Evolutionary conservation across 2,797 vertebrate species (phyloP).

Genomic region (Clarias fuscus): DNA sequence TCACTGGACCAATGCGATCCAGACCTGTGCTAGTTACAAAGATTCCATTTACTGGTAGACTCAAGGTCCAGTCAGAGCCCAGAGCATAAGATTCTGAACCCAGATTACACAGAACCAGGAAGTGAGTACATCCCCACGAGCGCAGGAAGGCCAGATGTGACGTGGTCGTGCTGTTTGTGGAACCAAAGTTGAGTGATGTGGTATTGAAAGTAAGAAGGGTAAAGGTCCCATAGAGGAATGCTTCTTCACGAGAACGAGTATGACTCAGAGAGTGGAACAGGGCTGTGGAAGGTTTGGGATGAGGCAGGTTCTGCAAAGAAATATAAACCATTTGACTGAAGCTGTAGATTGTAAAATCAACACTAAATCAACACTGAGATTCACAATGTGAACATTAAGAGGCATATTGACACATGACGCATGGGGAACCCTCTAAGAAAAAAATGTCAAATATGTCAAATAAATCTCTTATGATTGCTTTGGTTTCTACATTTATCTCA

Average conservation of each 20-base stretch:
- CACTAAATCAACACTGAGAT: not conserved
- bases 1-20: slow-evolving; percentile 64
- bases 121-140: slow-evolving; percentile 76
- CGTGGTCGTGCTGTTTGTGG: slow-evolving; percentile 42
- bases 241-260: slow-evolving; percentile 69
- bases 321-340: not conserved
- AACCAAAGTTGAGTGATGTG: slow-evolving; percentile 47
- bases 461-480: not conserved
- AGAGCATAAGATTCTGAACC: slow-evolving; percentile 57
- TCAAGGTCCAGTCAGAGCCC: slow-evolving; percentile 62
- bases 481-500: not conserved
- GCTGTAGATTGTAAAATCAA: not conserved
- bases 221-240: slow-evolving; percentile 71
- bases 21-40: slow-evolving; percentile 70
- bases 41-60: slow-evolving; percentile 68
- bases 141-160: slow-evolving; percentile 71
- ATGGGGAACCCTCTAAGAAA: not conserved
- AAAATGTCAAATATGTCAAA: not conserved
- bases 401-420: not conserved
- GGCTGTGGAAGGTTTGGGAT: slow-evolving; percentile 24
- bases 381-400: not conserved
- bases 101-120: slow-evolving; percentile 73
- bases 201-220: slow-evolving; percentile 70
- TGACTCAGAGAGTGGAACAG: slow-evolving; percentile 72
- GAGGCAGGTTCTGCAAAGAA: slow-evolving; percentile 51